Percentiles rank a stretch among this genome's conserved stretches.
Evolutionary conservation across 2,113 vertebrate genomes (phyloP).

Genomic region (Hystrix cristata): DNA sequence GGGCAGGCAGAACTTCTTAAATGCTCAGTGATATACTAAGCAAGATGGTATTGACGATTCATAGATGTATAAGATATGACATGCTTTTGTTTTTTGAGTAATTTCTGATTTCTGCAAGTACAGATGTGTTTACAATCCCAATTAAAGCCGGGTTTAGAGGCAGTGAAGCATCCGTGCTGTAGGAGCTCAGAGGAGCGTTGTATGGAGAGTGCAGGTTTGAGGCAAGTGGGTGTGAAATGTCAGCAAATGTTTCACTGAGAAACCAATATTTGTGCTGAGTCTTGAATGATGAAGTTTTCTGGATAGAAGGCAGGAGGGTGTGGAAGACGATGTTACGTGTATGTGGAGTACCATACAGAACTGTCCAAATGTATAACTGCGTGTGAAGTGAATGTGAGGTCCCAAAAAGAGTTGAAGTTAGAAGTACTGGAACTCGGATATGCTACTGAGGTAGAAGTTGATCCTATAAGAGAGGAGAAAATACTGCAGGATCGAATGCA

Average conservation of each 20-base stretch:
- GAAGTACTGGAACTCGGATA: not conserved
- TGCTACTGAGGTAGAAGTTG: not conserved
- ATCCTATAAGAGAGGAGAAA: not conserved
- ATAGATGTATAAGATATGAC: not conserved
- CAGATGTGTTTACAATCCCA: not conserved
- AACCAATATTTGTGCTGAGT: not conserved
- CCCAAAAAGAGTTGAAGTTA: not conserved
- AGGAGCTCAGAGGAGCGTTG: not conserved
- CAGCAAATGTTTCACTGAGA: not conserved
- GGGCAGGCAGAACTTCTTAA: not conserved
- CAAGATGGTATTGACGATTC: not conserved
- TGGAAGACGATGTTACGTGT: not conserved
- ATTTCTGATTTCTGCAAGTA: not conserved
- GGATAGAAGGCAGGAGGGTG: not conserved
- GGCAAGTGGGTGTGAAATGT: not conserved
- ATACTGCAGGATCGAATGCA: not conserved
- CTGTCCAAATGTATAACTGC: not conserved
- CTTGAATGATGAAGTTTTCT: not conserved
- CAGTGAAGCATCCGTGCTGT: not conserved
- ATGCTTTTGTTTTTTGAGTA: not conserved
- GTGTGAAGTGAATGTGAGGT: not conserved
- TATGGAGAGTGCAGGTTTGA: not conserved
- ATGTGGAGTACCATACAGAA: not conserved
- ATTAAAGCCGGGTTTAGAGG: not conserved
- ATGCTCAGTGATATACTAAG: not conserved